Percentiles rank a stretch among this genome's conserved stretches.
phyloP scores from a whole-genome alignment of 2,113 vertebrate species.

The Porphyrio hochstetteri region DNA sequence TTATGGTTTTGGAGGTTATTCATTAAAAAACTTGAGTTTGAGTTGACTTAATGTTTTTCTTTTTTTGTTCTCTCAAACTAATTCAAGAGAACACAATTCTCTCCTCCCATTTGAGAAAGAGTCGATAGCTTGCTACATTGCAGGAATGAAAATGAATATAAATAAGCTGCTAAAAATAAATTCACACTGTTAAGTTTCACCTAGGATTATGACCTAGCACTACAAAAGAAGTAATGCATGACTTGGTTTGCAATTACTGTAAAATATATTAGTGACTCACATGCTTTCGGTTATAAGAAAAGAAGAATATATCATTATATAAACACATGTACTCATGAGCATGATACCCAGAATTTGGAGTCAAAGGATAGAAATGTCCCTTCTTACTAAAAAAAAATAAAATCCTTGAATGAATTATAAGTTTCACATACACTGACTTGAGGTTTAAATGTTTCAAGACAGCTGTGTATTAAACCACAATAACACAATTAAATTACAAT shows the following conservation, averaged over 20 bases:
- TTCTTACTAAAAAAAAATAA: neutral
- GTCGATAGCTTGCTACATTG: neutral
- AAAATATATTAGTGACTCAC: neutral
- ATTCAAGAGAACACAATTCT: neutral
- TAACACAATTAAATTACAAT: neutral
- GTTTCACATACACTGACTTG: neutral
- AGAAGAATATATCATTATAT: neutral
- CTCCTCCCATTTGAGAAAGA: neutral
- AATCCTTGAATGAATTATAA: neutral
- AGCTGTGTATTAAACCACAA: neutral
- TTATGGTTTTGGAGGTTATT: neutral
- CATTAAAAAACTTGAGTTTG: neutral
- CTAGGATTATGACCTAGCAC: neutral
- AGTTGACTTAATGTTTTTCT: neutral
- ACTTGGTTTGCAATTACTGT: neutral
- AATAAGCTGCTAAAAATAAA: neutral
- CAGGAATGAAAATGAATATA: conserved; percentile 8
- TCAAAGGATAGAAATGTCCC: neutral
- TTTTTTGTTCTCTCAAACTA: neutral
- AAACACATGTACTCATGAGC: neutral
- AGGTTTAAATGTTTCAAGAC: neutral
- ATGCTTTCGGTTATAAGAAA: neutral
- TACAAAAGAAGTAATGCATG: neutral
- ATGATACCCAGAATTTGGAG: neutral
- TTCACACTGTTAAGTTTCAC: neutral